Base-by-base conservation (phyloP, 23 tunicate genomes). In the Trididemnum nubilum region DNA sequence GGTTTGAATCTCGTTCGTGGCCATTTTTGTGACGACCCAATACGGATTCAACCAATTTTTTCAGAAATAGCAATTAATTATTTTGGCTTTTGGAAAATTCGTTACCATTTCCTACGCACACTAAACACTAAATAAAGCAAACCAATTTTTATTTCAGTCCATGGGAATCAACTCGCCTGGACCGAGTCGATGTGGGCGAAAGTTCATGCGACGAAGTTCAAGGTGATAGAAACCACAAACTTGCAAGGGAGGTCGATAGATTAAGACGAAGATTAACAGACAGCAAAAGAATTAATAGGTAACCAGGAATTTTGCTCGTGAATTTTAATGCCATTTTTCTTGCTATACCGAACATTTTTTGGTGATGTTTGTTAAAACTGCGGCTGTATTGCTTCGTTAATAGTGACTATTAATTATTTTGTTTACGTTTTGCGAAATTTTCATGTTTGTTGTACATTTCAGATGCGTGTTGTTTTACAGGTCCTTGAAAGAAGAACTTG, bases 401-500 rank as follows among this genome's bases (percentile, higher is more conserved):
- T n/a, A n/a, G n/a, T n/a, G n/a, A n/a, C n/a, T n/a, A n/a, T n/a
- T n/a, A n/a, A n/a, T n/a, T n/a, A n/a, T n/a, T n/a, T n/a, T n/a
- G n/a, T n/a, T n/a, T n/a, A n/a, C n/a, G n/a, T n/a, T n/a, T n/a
- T n/a, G 18, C 15, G 18, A 12, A 49, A 49, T 9, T 49, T 49
- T 49, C 12, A 49, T 49, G 18, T 18, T 49, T 49, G 57, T 49
- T 49, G 12, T 49, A 49, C 18, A 49, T 9, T 9, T 49, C 57
- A 49, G 57, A 9, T 18, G 12, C 18, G 67, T 61, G 3, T 61
- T 12, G 4, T 67, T 21, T 67, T 33, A 4, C 5, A 93, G 98
- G 34, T 74, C 98, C 5, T 57, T 87, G 34, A 87, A 87, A 37
- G 98, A 93, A 74, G 98, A 93, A 65, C 64, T 93, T 25, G 98